Evolutionary conservation across 2,113 vertebrate species (phyloP).

Genomic region (Emydura subglobosa): DNA sequence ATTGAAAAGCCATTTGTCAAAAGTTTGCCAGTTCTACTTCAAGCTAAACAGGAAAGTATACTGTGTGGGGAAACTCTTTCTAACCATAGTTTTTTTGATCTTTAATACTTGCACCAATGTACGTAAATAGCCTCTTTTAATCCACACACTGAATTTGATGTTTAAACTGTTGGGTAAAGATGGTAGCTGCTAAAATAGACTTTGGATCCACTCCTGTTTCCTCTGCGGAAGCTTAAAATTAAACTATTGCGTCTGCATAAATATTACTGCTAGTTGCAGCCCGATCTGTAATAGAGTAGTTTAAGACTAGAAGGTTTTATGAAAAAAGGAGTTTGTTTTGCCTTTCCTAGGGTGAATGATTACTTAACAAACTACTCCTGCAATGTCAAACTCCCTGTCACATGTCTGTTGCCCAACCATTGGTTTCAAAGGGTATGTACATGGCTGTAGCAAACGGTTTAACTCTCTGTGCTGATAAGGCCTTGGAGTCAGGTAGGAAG

Average conservation of each 20-base stretch:
- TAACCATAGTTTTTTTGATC: background rate
- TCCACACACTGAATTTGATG: too few species aligned
- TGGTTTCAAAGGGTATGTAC: background rate
- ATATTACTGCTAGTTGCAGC: background rate
- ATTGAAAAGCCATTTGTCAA: background rate
- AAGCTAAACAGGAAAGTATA: background rate
- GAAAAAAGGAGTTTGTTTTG: background rate
- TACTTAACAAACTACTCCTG: too few species aligned
- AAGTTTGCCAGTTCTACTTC: background rate
- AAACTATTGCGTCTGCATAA: background rate
- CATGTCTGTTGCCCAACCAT: background rate
- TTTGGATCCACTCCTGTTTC: background rate
- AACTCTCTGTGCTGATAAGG: background rate
- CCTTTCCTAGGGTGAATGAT: too few species aligned
- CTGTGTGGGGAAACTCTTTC: too few species aligned
- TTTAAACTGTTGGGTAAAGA: background rate
- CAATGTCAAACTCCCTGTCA: too few species aligned
- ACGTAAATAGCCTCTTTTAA: background rate
- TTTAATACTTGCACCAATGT: background rate
- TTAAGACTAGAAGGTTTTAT: background rate
- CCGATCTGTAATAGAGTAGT: background rate
- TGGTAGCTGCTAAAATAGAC: background rate
- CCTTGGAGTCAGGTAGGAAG: background rate
- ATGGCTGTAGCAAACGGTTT: slow-evolving; percentile 2
- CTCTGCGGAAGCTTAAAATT: background rate